A percentile compares a stretch with the other conserved stretches of the same genome.
Evolutionary conservation across 1,140 invertebrate genomes (phyloP).

Genomic region (Drosophila ironensis): DNA sequence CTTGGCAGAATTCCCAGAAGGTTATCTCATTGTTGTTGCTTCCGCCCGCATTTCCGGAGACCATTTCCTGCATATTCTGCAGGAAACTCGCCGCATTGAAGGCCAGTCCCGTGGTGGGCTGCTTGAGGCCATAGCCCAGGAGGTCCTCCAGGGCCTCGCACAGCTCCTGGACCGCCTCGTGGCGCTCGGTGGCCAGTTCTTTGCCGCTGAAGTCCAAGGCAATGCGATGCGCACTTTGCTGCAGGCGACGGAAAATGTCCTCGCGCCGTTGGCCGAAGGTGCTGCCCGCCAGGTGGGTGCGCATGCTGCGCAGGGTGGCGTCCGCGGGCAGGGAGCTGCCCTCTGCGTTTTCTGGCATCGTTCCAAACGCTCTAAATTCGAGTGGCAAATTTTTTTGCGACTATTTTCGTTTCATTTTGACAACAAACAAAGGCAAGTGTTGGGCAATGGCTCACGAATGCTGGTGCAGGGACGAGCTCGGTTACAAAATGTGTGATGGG

Average conservation of each 20-base stretch:
- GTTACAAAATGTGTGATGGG: too few species aligned
- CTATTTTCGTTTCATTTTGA: conserved; percentile 41
- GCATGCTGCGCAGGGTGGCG: conserved; percentile 7
- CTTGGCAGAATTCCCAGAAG: conserved; percentile 86
- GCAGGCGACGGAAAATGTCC: conserved; percentile 66
- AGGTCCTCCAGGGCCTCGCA: conserved; percentile 86
- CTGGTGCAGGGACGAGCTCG: too few species aligned
- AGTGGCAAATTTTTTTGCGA: conserved; percentile 2
- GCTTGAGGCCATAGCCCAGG: conserved; percentile 86
- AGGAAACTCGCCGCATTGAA: conserved; percentile 61
- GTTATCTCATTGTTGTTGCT: conserved; percentile 45
- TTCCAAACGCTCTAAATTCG: too few species aligned
- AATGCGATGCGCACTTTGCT: conserved; percentile 87
- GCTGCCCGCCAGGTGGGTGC: conserved; percentile 45
- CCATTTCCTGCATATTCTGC: conserved; percentile 76
- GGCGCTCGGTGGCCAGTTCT: conserved; percentile 91
- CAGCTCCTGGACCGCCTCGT: conserved; percentile 84
- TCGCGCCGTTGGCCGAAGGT: conserved; percentile 71
- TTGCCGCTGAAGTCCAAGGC: conserved; percentile 89
- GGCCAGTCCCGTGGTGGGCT: conserved; percentile 22
- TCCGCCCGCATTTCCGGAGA: conserved; percentile 47
- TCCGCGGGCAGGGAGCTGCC: conserved; percentile 26
- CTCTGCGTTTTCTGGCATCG: conserved; percentile 63
- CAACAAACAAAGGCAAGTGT: conserved; percentile 1
- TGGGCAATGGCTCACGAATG: too few species aligned